Conservation (phyloP, 2,797 vertebrate species). For the Scyliorhinus canicula region DNA sequence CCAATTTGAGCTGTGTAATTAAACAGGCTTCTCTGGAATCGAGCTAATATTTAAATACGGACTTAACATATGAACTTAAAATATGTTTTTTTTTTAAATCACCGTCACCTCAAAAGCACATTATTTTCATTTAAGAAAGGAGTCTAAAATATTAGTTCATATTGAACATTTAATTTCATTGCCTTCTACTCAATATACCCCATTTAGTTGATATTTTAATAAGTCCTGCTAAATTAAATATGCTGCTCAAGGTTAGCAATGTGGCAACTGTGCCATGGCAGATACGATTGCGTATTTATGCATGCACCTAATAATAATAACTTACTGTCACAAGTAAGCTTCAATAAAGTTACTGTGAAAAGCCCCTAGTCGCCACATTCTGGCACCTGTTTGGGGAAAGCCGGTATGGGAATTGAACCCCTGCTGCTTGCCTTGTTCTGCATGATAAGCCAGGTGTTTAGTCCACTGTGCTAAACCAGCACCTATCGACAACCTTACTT, state of each 20-base stretch:
- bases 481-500: not conserved
- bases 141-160: not conserved
- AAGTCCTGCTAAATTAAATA: not conserved
- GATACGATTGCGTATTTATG: not conserved
- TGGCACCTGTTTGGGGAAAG: too few species aligned
- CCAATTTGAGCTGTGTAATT: not conserved
- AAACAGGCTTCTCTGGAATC: not conserved
- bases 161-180: not conserved
- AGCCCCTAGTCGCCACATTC: too few species aligned
- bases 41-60: not conserved
- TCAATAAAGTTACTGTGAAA: too few species aligned
- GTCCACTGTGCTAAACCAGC: too few species aligned
- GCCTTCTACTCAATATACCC: not conserved
- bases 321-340: too few species aligned
- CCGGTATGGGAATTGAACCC: too few species aligned
- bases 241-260: not conserved
- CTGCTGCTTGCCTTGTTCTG: too few species aligned
- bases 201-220: slow-evolving; percentile 12
- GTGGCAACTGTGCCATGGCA: not conserved
- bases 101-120: not conserved
- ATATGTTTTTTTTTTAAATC: not conserved
- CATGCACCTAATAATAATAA: too few species aligned
- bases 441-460: too few species aligned
- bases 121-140: not conserved
- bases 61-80: slow-evolving; percentile 6